Base-by-base conservation (phyloP, 1,140 invertebrate genomes). In the Mycetomoellerius zeteki region DNA sequence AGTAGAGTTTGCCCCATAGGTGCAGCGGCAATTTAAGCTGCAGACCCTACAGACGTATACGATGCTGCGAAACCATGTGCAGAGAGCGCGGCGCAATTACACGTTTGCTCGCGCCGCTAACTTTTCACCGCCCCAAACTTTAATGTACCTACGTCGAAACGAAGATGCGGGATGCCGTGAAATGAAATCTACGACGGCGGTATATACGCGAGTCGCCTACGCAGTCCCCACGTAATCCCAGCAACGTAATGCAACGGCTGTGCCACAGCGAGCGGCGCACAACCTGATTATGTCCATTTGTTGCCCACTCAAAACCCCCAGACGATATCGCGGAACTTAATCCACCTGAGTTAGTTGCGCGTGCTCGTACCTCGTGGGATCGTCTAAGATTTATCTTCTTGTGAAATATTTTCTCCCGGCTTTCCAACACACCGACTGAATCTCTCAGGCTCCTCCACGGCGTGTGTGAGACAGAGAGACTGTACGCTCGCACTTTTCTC, bases 301-400 rank as follows among this genome's bases (percentile, higher is more conserved):
- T 90, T 86, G 81, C 54, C 64, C 67, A 56, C 60, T 87, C 62
- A 78, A 75, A 64, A 47, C 54, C 65, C 73, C 19, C 52, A 56
- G 37, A 21, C 50, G 56, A 60, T 67, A 52, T 81, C n/a, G 54
- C 65, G 58, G 33, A 86, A 90, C 86, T 88, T 88, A 91, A 91
- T 90, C 86, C 82, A 88, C 54, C 73, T 52, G 82, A 88, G 88
- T 82, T 88, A 77, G 71, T 65, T 81, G 88, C 81, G 52, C 88
- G 75, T 69, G 81, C 75, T 52, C 73, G 33, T 62, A 30, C 14
- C 75, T 75, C 86, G 80, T 33, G 76, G 88, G 62, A 89, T 90
- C 88, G 30, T 56, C 69, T n/a, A 60, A 89, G 88, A 90, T 90
- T 89, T 86, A 89, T 89, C 88, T 86, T 69, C 37, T 19, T 82